Percentiles rank a stretch among this genome's conserved stretches.
Conservation (phyloP, 2,113 vertebrate species). For the Perca flavescens region DNA sequence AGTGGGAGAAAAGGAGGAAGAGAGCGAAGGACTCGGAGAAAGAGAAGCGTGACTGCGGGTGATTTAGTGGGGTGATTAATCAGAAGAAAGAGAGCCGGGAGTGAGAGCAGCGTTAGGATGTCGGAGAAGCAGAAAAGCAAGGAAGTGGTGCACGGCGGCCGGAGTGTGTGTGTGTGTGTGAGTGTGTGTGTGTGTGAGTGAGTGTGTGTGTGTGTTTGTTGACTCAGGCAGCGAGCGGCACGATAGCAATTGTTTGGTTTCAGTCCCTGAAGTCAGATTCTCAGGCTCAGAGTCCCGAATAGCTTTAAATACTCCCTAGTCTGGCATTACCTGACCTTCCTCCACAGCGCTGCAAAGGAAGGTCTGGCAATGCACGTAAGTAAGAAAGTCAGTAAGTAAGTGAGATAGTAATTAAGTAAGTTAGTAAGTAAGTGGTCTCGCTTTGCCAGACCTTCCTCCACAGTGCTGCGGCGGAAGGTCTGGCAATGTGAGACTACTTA, state of each 20-base stretch:
- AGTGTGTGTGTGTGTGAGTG: constrained; percentile 42
- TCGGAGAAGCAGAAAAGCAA: constrained; percentile 27
- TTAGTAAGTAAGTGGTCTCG: too few relatives aligned
- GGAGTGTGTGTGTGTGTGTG: constrained; percentile 45
- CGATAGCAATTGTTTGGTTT: constrained; percentile 41
- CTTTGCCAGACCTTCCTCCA: too few relatives aligned
- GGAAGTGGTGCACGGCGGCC: constrained; percentile 36
- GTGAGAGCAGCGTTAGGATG: constrained; percentile 6
- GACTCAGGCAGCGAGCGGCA: constrained; percentile 31
- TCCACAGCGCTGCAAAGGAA: too few relatives aligned
- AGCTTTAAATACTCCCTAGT: constrained; percentile 11
- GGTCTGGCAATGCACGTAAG: too few relatives aligned
- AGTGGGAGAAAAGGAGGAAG: constrained; percentile 67
- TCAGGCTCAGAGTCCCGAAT: constrained; percentile 17
- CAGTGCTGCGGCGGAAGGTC: too few relatives aligned
- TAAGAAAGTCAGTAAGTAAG: too few relatives aligned
- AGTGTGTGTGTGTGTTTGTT: constrained; percentile 40
- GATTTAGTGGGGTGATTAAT: constrained; percentile 63
- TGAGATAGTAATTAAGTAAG: too few relatives aligned
- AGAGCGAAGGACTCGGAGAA: constrained; percentile 38
- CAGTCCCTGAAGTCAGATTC: constrained; percentile 44
- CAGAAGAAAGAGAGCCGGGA: background rate
- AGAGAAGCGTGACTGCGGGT: constrained; percentile 51
- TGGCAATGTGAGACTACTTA: too few relatives aligned
- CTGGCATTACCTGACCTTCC: too few relatives aligned